Evolutionary conservation across 1,140 invertebrate genomes (phyloP).

Genomic region (Aphelenchoides avenae): DNA sequence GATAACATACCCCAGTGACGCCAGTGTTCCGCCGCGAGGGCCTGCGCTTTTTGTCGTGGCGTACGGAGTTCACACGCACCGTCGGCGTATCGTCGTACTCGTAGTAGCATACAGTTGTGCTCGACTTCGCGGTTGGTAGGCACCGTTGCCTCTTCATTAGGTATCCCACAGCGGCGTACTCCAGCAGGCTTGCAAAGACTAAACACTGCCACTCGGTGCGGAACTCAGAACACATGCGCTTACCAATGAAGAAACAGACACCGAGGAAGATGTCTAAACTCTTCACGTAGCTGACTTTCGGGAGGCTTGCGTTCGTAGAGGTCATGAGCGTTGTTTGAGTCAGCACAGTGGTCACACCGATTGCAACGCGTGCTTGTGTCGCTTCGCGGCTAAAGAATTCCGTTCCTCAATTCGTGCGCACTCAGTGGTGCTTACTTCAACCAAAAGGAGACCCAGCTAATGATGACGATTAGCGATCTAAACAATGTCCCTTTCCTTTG

Average conservation of each 20-base stretch:
- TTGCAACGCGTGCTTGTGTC: constrained; percentile 87
- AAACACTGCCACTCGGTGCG: constrained; percentile 15
- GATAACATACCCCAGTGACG: constrained; percentile 1
- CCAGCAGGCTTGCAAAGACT: constrained; percentile 54
- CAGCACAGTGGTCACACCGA: constrained; percentile 66
- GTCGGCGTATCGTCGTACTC: constrained; percentile 39
- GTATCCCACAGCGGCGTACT: constrained; percentile 57
- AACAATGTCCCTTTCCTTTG: no score
- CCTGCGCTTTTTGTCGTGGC: constrained; percentile 14
- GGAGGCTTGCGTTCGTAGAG: constrained; percentile 56
- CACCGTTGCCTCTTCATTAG: constrained; percentile 52
- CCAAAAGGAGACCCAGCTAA: constrained; percentile 69
- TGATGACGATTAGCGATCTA: constrained; percentile 56
- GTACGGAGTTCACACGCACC: constrained; percentile 30
- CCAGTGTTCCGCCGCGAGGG: constrained; percentile 7
- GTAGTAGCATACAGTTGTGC: constrained; percentile 41
- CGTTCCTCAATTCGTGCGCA: no score
- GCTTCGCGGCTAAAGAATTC: constrained; percentile 89
- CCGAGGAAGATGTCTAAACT: constrained; percentile 58
- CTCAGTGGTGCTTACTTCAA: no score
- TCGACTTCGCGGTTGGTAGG: constrained; percentile 5
- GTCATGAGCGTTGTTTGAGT: constrained; percentile 60
- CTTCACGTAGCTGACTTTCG: constrained; percentile 59
- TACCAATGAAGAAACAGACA: constrained; percentile 59
- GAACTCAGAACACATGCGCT: not conserved